phyloP scores from a whole-genome alignment of 1,140 invertebrate genomes.

The Trialeurodes vaporariorum region DNA sequence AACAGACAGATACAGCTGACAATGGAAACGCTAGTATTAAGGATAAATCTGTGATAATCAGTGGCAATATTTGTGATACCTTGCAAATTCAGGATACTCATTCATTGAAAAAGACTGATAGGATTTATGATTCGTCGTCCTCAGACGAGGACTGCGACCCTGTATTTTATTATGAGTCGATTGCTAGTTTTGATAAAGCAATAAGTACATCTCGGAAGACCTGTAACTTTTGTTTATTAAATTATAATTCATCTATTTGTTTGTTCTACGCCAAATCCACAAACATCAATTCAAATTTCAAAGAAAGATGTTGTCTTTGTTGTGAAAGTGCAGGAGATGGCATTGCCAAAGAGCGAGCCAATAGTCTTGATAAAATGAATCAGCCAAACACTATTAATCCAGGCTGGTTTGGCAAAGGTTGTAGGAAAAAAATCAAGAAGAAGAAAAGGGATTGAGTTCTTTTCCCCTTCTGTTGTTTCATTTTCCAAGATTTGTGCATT shows the following conservation, averaged over 20 bases:
- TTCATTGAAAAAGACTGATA: background rate
- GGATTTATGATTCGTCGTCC: background rate
- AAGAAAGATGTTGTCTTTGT: background rate
- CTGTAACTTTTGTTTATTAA: conserved; percentile 42
- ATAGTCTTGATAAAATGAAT: conserved; percentile 31
- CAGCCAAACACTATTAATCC: conserved; percentile 38
- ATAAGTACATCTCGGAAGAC: conserved; percentile 9
- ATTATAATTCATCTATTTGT: conserved; percentile 40
- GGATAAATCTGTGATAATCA: background rate
- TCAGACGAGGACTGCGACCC: too few relatives aligned
- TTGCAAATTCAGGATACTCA: background rate
- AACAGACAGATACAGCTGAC: background rate
- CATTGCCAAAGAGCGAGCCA: conserved; percentile 23
- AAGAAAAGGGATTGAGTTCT: conserved; percentile 35
- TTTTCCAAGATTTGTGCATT: too few relatives aligned
- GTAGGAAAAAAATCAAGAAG: conserved; percentile 40
- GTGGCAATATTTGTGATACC: background rate
- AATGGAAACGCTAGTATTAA: background rate
- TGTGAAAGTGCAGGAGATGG: conserved; percentile 44
- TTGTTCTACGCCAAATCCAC: conserved; percentile 39
- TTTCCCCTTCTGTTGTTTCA: too few relatives aligned
- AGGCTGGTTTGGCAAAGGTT: conserved; percentile 53
- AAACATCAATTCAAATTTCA: conserved; percentile 15
- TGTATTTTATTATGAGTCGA: too few relatives aligned
- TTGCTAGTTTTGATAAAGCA: background rate